Evolutionary conservation across 1,140 invertebrate species (phyloP).

Genomic region (Sycophila sp.): DNA sequence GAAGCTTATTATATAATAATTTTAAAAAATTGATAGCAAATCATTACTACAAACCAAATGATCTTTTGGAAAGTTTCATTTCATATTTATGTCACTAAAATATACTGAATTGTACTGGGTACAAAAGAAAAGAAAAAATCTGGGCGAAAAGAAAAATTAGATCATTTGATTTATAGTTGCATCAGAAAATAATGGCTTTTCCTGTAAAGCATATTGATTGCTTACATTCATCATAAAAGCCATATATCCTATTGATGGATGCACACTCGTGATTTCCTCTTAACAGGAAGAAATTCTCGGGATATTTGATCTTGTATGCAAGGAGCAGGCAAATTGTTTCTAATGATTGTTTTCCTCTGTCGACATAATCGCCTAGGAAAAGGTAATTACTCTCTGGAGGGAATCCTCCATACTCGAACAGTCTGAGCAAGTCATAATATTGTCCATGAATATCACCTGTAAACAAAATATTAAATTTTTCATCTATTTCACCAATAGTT

Average conservation of each 20-base stretch:
- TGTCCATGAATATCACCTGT: slow-evolving; percentile 98
- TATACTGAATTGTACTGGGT: too few relatives aligned
- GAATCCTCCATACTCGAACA: slow-evolving; percentile 99
- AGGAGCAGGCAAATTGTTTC: slow-evolving; percentile 94
- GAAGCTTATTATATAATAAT: too few relatives aligned
- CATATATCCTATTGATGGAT: slow-evolving; percentile 95
- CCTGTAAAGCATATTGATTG: not conserved
- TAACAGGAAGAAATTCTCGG: slow-evolving; percentile 89
- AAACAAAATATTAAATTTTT: slow-evolving; percentile 31
- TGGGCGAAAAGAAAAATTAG: too few relatives aligned
- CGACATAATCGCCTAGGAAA: slow-evolving; percentile 92
- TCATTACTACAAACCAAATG: too few relatives aligned
- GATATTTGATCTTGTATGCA: slow-evolving; percentile 96
- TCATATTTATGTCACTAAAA: too few relatives aligned
- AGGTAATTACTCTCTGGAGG: slow-evolving; percentile 99
- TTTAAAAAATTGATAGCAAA: too few relatives aligned
- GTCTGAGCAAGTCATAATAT: slow-evolving; percentile 96
- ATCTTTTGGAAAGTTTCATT: too few relatives aligned
- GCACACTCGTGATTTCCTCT: slow-evolving; percentile 90
- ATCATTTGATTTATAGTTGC: too few relatives aligned
- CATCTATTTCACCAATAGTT: not conserved
- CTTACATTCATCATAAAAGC: slow-evolving; percentile 96
- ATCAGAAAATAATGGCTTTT: too few relatives aligned
- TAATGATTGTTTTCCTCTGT: slow-evolving; percentile 85
- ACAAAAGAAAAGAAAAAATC: too few relatives aligned